These are phyloP conservation scores for Papilio glaucus DNA, from an alignment of 1,140 invertebrate species.

Conservation along the genomic window DNA sequence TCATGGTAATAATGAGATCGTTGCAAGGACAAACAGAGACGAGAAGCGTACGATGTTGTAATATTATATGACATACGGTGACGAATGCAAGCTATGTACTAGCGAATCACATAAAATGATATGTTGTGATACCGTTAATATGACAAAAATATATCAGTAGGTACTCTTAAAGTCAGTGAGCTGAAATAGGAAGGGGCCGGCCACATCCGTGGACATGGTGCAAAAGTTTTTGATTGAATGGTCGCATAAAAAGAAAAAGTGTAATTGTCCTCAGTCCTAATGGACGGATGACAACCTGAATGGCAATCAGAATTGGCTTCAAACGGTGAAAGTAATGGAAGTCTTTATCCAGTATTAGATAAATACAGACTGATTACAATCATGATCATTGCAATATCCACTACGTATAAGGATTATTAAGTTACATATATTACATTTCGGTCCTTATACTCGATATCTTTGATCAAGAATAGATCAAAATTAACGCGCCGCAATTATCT, in stretches of 20 bases:
- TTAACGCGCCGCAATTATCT: slow-evolving; percentile 1
- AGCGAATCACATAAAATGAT: slow-evolving; percentile 1
- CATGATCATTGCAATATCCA: background rate
- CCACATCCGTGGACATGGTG: too few relatives aligned
- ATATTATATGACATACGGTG: background rate
- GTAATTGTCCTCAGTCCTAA: background rate
- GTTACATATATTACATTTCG: background rate
- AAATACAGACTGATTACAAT: background rate
- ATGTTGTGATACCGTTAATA: background rate
- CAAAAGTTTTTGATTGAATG: too few relatives aligned
- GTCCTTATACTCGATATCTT: background rate
- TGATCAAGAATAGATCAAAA: background rate
- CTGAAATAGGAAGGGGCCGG: too few relatives aligned
- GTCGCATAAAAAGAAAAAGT: too few relatives aligned
- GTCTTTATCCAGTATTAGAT: background rate
- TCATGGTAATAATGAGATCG: slow-evolving; percentile 11
- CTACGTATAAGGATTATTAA: background rate
- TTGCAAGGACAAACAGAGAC: background rate
- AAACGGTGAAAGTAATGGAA: background rate
- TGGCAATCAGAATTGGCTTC: background rate
- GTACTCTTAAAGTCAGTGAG: too few relatives aligned
- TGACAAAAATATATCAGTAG: too few relatives aligned
- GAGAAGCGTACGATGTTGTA: background rate
- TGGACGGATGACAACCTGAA: background rate
- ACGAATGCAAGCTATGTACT: background rate